Evolutionary conservation across 1,140 invertebrate species (phyloP).

Genomic region (Chymomyza costata): DNA sequence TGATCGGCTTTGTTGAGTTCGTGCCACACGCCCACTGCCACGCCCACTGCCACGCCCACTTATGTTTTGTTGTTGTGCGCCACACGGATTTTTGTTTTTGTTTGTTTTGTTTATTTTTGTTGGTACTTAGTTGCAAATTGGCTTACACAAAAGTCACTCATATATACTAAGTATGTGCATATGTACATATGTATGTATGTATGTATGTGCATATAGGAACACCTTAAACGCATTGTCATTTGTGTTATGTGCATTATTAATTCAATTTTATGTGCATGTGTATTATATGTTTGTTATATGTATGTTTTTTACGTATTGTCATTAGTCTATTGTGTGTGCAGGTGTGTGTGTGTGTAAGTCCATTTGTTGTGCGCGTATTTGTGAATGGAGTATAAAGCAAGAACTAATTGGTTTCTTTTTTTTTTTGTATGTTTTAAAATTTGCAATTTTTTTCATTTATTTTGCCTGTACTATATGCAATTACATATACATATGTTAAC

Average conservation of each 20-base stretch:
- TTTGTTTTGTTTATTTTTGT: background rate
- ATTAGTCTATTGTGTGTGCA: slow-evolving; percentile 9
- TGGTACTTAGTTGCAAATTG: background rate
- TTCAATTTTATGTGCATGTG: too few species aligned
- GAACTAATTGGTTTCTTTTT: too few species aligned
- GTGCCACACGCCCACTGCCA: background rate
- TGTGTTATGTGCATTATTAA: too few species aligned
- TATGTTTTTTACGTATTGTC: slow-evolving; percentile 23
- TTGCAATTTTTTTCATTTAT: too few species aligned
- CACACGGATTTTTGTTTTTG: too few species aligned
- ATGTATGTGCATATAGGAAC: background rate
- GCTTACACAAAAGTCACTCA: background rate
- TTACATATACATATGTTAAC: too few species aligned
- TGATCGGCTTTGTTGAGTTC: background rate
- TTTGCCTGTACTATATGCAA: too few species aligned
- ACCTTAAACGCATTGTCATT: too few species aligned
- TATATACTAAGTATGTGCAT: background rate
- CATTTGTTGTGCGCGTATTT: slow-evolving; percentile 18
- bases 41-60: slow-evolving; percentile 3
- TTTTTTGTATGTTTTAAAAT: too few species aligned
- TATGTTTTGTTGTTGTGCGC: too few species aligned
- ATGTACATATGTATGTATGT: slow-evolving; percentile 5
- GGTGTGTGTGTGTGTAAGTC: slow-evolving; percentile 10
- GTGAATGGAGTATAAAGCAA: too few species aligned
- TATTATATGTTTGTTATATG: too few species aligned